Conservation (phyloP, 2,113 vertebrate genomes). For the rabbit (Oryctolagus cuniculus) region DNA sequence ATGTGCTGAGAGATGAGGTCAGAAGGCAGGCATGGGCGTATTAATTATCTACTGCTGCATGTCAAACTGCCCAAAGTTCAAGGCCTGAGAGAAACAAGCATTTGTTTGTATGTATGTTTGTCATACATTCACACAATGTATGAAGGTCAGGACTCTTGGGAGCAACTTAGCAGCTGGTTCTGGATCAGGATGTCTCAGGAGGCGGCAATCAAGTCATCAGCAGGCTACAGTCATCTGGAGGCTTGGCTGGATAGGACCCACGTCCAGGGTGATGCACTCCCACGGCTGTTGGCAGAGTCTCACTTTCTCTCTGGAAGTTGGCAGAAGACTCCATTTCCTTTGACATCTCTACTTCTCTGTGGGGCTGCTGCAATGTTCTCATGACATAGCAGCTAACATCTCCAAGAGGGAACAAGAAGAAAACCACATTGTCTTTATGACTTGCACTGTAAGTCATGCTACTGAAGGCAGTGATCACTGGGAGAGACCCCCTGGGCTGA, state of each 20-base stretch:
- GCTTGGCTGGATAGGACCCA: neutral
- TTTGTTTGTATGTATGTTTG: too few relatives aligned
- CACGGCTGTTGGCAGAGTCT: neutral
- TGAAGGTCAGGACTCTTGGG: neutral
- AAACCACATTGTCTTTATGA: neutral
- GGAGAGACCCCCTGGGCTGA: neutral
- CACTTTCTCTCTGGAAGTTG: neutral
- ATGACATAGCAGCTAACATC: neutral
- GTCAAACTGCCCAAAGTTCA: too few relatives aligned
- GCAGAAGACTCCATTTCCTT: neutral
- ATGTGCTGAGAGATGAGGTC: neutral
- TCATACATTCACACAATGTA: neutral
- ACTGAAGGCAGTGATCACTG: neutral
- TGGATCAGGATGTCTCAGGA: neutral
- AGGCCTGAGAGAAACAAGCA: too few relatives aligned
- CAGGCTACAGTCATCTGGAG: neutral
- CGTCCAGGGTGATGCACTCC: neutral
- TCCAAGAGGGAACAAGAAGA: neutral
- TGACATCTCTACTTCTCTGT: neutral
- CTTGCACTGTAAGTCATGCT: neutral
- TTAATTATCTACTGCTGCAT: neutral
- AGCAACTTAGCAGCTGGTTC: neutral
- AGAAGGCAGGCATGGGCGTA: neutral
- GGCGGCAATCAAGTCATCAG: neutral
- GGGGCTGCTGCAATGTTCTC: neutral